Base-by-base conservation (phyloP, 2,113 vertebrate genomes). In the Dicentrarchus labrax region DNA sequence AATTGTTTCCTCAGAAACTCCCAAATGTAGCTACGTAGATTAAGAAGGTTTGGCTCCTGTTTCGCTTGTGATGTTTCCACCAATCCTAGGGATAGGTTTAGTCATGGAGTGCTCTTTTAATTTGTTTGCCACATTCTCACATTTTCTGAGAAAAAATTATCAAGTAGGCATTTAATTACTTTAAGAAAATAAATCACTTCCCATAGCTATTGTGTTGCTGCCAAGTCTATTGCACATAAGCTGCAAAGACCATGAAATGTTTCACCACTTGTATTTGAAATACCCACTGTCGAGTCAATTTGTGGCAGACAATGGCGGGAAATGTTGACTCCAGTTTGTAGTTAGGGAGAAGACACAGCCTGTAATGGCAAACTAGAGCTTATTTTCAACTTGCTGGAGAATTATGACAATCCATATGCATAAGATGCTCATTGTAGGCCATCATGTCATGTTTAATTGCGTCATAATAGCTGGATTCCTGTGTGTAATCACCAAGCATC, bases 111-210 rank as follows among this genome's bases (percentile, higher is more conserved):
- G 90, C 88, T 93, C 87, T 91, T 94, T 95, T 94, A 94, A 95
- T 94, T 96, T 94, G 92, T 93, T 93, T 94, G 88, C 92, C 93
- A 94, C 92, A 90, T 94, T 94, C 86, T 92, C 78, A 90, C 78
- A 91, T 91, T 92, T 95, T 90, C 80, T 77, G 75, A 47, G 80
- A 80, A 86, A 91, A 93, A 95, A 91, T 87, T 89, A 94, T 94
- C 91, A 95, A 95, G 93, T 94, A 94, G 88, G 90, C 94, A 92
- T 95, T 95, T 94, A 95, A 95, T 95, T 95, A 93, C 92, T 95
- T 90, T 68, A 93, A 92, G 92, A 90, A 95, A 95, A 92, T 90
- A 93, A 95, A 94, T 94, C 90, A 90, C 92, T 89, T 94, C 86
- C 91, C 83, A 84, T 88, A 89, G 89, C 87, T 86, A 85, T 90